A percentile compares a stretch with the other conserved stretches of the same genome.
These are phyloP conservation scores for Lottia gigantea DNA, from an alignment of 2,888 invertebrate genomes.

Conservation along the genomic window DNA sequence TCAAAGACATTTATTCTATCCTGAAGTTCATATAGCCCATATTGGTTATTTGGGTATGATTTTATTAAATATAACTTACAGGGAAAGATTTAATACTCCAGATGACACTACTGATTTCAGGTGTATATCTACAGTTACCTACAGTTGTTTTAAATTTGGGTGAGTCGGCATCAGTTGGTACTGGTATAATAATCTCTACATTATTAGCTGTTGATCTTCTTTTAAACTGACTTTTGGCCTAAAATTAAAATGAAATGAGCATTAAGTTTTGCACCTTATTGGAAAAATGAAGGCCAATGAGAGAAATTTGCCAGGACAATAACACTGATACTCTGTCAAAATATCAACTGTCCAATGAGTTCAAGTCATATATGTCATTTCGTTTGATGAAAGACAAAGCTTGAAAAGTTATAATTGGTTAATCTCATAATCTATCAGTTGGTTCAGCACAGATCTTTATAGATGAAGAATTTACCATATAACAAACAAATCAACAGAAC, in stretches of 20 bases:
- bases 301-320: not conserved
- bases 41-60: not conserved
- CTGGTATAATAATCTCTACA: constrained; percentile 84
- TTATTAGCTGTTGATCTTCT: constrained; percentile 97
- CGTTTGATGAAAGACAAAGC: too few species aligned
- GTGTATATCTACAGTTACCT: constrained; percentile 96
- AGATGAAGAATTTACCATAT: not conserved
- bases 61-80: constrained; percentile 58
- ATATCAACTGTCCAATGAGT: not conserved
- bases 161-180: constrained; percentile 87
- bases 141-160: constrained; percentile 98
- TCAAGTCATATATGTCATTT: too few species aligned
- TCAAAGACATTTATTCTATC: too few species aligned
- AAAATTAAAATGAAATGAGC: constrained; percentile 16
- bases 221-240: constrained; percentile 97
- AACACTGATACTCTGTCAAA: not conserved
- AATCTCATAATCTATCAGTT: not conserved
- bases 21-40: not conserved
- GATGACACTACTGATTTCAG: constrained; percentile 95
- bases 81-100: constrained; percentile 98
- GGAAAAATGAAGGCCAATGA: too few species aligned
- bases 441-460: not conserved
- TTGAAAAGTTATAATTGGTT: not conserved
- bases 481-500: not conserved
- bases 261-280: too few species aligned